Conservation (phyloP, 2,888 invertebrate species). For the Conomelus anceps region DNA sequence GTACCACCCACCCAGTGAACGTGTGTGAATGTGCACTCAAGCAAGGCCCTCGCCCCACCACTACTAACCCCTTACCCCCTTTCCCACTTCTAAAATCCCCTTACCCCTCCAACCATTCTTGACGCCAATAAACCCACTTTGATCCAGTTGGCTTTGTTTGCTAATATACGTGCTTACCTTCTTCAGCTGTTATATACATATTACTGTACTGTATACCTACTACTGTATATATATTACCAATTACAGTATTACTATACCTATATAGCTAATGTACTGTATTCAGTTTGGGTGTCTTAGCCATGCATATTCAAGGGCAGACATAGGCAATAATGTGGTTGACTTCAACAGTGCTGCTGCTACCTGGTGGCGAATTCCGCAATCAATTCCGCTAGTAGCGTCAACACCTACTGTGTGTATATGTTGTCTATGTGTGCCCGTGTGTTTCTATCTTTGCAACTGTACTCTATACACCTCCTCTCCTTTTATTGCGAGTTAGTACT, state of each 20-base stretch:
- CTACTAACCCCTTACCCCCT: neutral
- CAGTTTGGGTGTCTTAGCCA: neutral
- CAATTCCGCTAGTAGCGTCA: neutral
- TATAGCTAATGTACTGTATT: neutral
- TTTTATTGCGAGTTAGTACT: neutral
- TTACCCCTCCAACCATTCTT: neutral
- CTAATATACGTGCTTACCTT: neutral
- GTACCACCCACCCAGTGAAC: neutral
- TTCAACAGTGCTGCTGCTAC: neutral
- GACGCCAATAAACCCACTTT: neutral
- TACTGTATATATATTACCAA: no score
- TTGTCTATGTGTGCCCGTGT: neutral
- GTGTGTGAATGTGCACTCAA: neutral
- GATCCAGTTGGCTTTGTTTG: neutral
- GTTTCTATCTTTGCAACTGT: neutral
- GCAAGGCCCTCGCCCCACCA: neutral
- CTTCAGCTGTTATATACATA: neutral
- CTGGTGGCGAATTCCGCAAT: neutral
- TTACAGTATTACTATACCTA: no score
- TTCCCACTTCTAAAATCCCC: no score
- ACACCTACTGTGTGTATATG: neutral
- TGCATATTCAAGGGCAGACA: neutral
- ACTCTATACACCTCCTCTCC: no score
- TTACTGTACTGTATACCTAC: no score
- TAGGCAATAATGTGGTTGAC: neutral